Conservation (phyloP, 2,888 invertebrate genomes). For the Drosophila phalerata region DNA sequence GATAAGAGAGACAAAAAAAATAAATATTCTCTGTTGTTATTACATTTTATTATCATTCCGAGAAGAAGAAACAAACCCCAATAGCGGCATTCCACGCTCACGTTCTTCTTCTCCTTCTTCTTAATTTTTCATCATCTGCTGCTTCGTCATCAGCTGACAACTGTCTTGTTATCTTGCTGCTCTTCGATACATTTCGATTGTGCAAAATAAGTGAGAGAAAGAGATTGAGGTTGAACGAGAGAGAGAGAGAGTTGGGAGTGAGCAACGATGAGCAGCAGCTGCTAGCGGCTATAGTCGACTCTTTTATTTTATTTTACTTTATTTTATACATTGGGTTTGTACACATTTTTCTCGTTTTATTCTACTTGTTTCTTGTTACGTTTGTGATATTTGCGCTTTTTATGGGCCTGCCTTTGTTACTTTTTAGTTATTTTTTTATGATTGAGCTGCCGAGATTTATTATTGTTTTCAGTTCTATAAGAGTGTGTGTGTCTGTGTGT, state of each 20-base stretch:
- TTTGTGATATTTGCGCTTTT: slow-evolving; percentile 63
- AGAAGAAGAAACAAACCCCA: slow-evolving; percentile 7
- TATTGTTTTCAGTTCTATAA: slow-evolving; percentile 63
- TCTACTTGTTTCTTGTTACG: slow-evolving; percentile 32
- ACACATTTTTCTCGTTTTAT: slow-evolving; percentile 32
- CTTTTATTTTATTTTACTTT: slow-evolving; percentile 64
- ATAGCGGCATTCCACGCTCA: slow-evolving; percentile 20
- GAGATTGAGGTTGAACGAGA: neutral
- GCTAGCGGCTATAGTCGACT: slow-evolving; percentile 32
- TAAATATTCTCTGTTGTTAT: slow-evolving; percentile 16
- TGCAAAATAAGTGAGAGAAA: slow-evolving; percentile 1
- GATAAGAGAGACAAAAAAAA: neutral
- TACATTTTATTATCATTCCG: slow-evolving; percentile 41
- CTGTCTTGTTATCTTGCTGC: slow-evolving; percentile 37
- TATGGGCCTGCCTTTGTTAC: slow-evolving; percentile 72
- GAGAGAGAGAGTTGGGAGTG: neutral
- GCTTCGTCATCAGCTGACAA: neutral
- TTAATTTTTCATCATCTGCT: neutral
- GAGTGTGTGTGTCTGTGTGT: slow-evolving; percentile 27
- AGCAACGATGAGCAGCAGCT: slow-evolving; percentile 10
- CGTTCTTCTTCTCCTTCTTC: slow-evolving; percentile 32
- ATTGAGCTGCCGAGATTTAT: slow-evolving; percentile 70
- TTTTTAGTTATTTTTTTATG: slow-evolving; percentile 57
- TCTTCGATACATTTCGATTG: slow-evolving; percentile 62
- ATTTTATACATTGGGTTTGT: neutral